phyloP scores from a whole-genome alignment of 2,888 invertebrate species.

The Acronicta aceris region DNA sequence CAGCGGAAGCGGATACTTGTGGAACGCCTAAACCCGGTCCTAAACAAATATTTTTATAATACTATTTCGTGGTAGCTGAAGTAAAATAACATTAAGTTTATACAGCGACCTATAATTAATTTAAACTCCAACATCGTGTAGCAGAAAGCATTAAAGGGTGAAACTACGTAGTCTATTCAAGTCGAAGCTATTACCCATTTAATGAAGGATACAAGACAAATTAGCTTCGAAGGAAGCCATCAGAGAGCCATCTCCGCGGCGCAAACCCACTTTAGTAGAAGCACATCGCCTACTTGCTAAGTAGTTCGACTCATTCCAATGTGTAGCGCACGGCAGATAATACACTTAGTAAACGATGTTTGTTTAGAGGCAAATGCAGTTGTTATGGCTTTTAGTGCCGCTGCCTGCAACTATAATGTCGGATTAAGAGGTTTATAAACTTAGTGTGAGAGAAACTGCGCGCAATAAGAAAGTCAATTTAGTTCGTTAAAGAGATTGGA shows the following conservation, averaged over 20 bases:
- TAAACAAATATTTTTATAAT: conserved; percentile 38
- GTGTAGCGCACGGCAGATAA: conserved; percentile 73
- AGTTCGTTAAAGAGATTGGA: conserved; percentile 82
- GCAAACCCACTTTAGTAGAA: conserved; percentile 76
- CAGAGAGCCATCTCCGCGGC: conserved; percentile 72
- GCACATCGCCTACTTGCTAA: conserved; percentile 73
- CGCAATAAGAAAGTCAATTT: conserved; percentile 82
- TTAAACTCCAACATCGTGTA: conserved; percentile 33
- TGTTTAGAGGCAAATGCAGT: conserved; percentile 79
- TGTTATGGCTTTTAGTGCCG: conserved; percentile 75
- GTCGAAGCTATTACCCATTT: conserved; percentile 72
- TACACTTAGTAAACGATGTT: conserved; percentile 75
- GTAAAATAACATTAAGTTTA: conserved; percentile 39
- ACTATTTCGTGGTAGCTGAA: conserved; percentile 19
- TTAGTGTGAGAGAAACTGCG: conserved; percentile 70
- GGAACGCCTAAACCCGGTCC: conserved; percentile 23
- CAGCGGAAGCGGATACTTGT: conserved; percentile 46
- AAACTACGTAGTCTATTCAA: conserved; percentile 69
- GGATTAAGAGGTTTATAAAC: conserved; percentile 77
- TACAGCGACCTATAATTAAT: conserved; percentile 36
- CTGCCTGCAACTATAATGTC: conserved; percentile 69
- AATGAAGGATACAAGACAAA: conserved; percentile 79
- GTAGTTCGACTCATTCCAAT: conserved; percentile 77
- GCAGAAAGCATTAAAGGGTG: conserved; percentile 50
- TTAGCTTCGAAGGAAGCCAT: conserved; percentile 76